Percentiles rank a stretch among this genome's conserved stretches.
Evolutionary conservation across 2,113 vertebrate species (phyloP).

Genomic region (Cyprinodon tularosa): DNA sequence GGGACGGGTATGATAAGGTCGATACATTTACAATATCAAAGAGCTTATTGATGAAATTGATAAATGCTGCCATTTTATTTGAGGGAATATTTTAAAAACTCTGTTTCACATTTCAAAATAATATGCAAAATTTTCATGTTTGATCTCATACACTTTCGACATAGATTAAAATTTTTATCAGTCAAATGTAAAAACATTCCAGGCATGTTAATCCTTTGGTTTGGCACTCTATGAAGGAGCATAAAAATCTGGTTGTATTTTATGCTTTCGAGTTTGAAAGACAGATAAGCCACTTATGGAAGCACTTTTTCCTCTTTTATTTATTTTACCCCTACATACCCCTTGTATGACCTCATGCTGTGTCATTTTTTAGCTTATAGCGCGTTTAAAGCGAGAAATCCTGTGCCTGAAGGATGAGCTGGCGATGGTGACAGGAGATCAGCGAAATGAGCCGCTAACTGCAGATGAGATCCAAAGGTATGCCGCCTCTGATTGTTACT

Average conservation of each 20-base stretch:
- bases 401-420: slow-evolving; percentile 89
- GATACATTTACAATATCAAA: background rate
- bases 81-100: too few relatives aligned
- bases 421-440: slow-evolving; percentile 84
- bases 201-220: background rate
- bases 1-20: too few relatives aligned
- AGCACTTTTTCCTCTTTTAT: background rate
- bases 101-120: too few relatives aligned
- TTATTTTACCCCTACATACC: slow-evolving; percentile 1
- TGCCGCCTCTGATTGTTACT: slow-evolving; percentile 14
- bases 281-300: background rate
- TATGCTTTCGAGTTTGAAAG: background rate
- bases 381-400: slow-evolving; percentile 86
- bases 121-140: background rate
- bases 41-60: too few relatives aligned
- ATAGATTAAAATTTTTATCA: background rate
- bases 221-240: background rate
- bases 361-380: slow-evolving; percentile 81
- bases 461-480: slow-evolving; percentile 86
- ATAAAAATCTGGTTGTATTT: background rate
- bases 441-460: slow-evolving; percentile 82
- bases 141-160: background rate
- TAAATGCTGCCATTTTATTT: too few relatives aligned
- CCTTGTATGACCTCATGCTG: background rate
- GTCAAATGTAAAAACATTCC: background rate